Base-by-base conservation (phyloP, 2,888 invertebrate genomes). In the Blastobasis adustella region DNA sequence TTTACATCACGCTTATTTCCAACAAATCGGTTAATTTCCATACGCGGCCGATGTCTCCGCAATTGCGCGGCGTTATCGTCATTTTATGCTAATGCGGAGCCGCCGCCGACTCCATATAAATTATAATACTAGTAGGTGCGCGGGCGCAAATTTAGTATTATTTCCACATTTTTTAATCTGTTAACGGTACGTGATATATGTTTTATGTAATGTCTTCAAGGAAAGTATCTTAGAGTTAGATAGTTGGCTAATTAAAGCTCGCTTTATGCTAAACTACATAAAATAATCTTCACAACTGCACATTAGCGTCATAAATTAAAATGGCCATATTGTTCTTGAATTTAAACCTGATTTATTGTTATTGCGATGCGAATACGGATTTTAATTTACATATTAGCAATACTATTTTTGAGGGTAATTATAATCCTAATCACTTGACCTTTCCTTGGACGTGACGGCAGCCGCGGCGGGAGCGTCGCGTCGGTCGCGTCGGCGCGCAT, bases 61-160 rank as follows among this genome's bases (percentile, higher is more conserved):
- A 82, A 83, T 82, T 83, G 84, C 79, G 64, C 64, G 66, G 61
- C 69, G 74, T 82, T 79, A 83, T 84, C 64, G 74, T 73, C 66
- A 69, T 81, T 81, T 82, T 84, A 85, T 85, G 84, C 69, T 72
- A 84, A 85, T 84, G 57, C 58, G 62, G 52, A 58, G 53, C n/a
- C 10, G 5, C 49, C 47, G 54, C 51, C 46, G 54, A 57, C 57
- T 58, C 53, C 57, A 59, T 53, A 52, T 63, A 66, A 58, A 58
- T 63, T 58, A 65, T 56, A 46, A 51, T 45, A 10, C 39, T 10
- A 47, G 49, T 45, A 53, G 64, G 67, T 73, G 78, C 76, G 79
- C 76, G 71, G 73, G 77, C 78, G 77, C 74, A 71, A 73, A 76
- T 72, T 71, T 73, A 69, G 59, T 72, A 71, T 69, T 67, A 65